Evolutionary conservation across 2,888 invertebrate species (phyloP), one percentile per base, ranked within the genome.

Genomic region (Homarus gammarus): DNA sequence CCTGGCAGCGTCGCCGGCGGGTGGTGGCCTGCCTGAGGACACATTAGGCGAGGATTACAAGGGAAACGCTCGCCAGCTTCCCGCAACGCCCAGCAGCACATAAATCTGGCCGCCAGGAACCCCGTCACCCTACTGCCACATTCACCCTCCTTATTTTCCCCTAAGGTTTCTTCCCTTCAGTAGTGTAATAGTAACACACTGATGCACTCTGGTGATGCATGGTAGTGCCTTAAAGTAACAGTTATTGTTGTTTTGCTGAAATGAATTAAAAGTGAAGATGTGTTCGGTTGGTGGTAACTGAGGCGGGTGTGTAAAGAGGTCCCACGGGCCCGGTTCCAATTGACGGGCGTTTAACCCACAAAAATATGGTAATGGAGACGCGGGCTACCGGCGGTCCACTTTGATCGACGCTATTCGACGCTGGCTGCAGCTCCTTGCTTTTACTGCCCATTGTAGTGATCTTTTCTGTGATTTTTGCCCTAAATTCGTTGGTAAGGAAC

Each of bases 311-410:
- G 68, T 85, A 77, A 85, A 85, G 77, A 27, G 64, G 68, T 77
- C 64, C 68, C 85, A 64, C 64, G 78, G 77, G 85, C 68, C 64
- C 85, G 85, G 22, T 61, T 49, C 68, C 85, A 68, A 78, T 85
- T 85, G 77, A 78, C 64, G 85, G 85, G 77, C 85, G 85, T 85
- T 85, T 85, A 85, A 85, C 77, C 85, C 85, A 78, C 85, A 31
- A 68, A 85, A 85, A 85, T 85, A 85, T 85, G 85, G 85, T 64
- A 85, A 85, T 85, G 64, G 85, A 85, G 84, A 84, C 84, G 31
- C 8, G 84, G 77, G 56, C 61, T 75, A 51, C 73, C 61, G 61
- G 84, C 84, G 84, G 84, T 38, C 56, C 64, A 38, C 75, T 84
- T 84, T 84, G 84, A 84, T 84, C 75, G 61, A 38, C 38, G 56